Evolutionary conservation across 2,797 vertebrate genomes (phyloP), one percentile per base, ranked within the genome.

Genomic region (Schizopygopsis malacanthus): DNA sequence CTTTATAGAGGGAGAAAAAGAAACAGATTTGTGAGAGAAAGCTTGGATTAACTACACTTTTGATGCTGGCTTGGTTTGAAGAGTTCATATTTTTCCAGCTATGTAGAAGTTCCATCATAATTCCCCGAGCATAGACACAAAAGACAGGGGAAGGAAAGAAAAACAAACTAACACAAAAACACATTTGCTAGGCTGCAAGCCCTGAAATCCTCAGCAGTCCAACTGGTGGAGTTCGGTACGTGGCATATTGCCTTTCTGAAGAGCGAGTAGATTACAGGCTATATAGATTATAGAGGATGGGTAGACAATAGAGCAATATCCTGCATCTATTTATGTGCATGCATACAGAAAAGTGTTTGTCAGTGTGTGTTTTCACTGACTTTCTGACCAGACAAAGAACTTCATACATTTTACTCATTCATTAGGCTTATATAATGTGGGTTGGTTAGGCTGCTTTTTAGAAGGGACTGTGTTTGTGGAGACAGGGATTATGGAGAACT

Each of bases 261-360:
- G 76, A 82, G 65, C 54, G 28, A 93, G 90, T 89, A 90, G 94
- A 95, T 94, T 94, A 93, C 92, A 92, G 91, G 93, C 91, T 61
- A 79, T 41, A 79, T 33, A 56, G 63, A 85, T 85, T 71, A 79
- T 43, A 59, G 76, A 84, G 71, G 54, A 59, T 78, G 33, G 15
- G 69, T 54, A 63, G 63, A 56, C 45, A 76, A 80, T 45, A 81
- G 43, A 56, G 41, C 33, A 81, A 69, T 18, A 70, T 41, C 28
- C n/a, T 75, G 39, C 50, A 20, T 59, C 41, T 22, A 5, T 56
- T 6, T 43, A 20, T 67, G 45, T 76, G 59, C 67, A 56, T 16
- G 8, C 39, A 72, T 41, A 59, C 25, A 37, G 73, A 76, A 59
- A 70, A 39, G 37, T 41, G 33, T 77, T 39, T 39, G 12, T 59